These are phyloP conservation scores for Vulpes vulpes DNA, from an alignment of 2,113 vertebrate genomes.

Conservation along the genomic window DNA sequence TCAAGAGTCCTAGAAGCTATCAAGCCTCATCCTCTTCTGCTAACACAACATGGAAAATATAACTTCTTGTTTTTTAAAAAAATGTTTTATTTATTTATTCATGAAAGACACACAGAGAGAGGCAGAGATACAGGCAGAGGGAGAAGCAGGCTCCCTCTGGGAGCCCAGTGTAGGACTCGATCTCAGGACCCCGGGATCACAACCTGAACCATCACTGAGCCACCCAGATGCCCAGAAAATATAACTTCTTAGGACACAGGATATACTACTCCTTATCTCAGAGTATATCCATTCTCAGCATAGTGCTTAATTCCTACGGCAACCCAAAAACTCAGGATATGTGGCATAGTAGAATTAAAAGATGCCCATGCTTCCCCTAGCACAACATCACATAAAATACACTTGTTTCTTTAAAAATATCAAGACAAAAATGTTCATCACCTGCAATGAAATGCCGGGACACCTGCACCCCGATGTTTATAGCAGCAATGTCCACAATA, in stretches of 20 bases:
- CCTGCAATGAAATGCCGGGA: too few relatives aligned
- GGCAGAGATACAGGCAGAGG: too few relatives aligned
- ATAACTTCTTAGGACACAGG: not conserved
- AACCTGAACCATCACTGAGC: too few relatives aligned
- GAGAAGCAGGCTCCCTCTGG: too few relatives aligned
- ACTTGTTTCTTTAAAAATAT: not conserved
- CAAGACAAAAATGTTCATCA: not conserved
- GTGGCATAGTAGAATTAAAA: not conserved
- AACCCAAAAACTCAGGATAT: not conserved
- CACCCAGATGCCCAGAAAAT: not conserved
- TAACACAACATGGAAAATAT: not conserved
- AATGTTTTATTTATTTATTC: too few relatives aligned
- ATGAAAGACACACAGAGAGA: too few relatives aligned
- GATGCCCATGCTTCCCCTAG: not conserved
- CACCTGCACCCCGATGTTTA: too few relatives aligned
- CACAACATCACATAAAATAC: not conserved
- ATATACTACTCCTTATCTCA: not conserved
- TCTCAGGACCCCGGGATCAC: too few relatives aligned
- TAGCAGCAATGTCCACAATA: too few relatives aligned
- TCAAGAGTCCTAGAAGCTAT: not conserved
- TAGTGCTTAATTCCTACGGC: not conserved
- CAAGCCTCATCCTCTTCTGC: not conserved
- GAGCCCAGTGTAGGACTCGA: too few relatives aligned
- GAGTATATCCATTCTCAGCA: not conserved
- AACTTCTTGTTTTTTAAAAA: not conserved